Evolutionary conservation across 2,113 vertebrate species (phyloP).

Genomic region (Gobio gobio): DNA sequence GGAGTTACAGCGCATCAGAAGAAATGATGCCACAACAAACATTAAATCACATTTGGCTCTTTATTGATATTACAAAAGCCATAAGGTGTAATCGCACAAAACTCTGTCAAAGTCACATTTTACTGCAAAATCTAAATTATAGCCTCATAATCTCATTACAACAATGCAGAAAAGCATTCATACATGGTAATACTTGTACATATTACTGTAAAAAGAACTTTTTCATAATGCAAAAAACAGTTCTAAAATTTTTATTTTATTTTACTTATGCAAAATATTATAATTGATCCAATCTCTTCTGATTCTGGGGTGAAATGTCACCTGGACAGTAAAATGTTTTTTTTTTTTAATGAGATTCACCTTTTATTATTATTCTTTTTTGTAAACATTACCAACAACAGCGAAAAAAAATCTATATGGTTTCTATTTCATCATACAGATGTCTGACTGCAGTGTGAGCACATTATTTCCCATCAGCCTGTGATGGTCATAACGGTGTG

Average conservation of each 20-base stretch:
- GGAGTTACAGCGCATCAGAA: not conserved
- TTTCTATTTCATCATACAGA: not conserved
- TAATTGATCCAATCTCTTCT: not conserved
- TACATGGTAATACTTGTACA: too few relatives aligned
- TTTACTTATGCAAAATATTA: not conserved
- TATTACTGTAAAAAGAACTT: not conserved
- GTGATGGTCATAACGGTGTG: not conserved
- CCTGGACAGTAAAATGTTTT: not conserved
- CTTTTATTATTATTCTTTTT: not conserved
- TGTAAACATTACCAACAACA: conserved; percentile 11
- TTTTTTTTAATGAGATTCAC: conserved; percentile 14
- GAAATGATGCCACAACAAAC: not conserved
- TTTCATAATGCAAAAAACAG: not conserved
- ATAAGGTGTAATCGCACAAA: not conserved
- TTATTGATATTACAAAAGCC: conserved; percentile 51
- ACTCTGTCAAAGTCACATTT: not conserved
- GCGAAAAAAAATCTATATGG: not conserved
- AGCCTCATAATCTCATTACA: not conserved
- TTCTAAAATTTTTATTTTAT: not conserved
- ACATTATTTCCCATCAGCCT: not conserved
- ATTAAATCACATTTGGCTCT: conserved; percentile 35
- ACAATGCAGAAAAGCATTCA: not conserved
- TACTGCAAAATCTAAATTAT: not conserved
- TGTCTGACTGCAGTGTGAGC: not conserved
- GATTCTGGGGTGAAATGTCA: not conserved